Evolutionary conservation across 2,113 vertebrate genomes (phyloP), one percentile per base, ranked within the genome.

Genomic region (Propithecus coquereli): DNA sequence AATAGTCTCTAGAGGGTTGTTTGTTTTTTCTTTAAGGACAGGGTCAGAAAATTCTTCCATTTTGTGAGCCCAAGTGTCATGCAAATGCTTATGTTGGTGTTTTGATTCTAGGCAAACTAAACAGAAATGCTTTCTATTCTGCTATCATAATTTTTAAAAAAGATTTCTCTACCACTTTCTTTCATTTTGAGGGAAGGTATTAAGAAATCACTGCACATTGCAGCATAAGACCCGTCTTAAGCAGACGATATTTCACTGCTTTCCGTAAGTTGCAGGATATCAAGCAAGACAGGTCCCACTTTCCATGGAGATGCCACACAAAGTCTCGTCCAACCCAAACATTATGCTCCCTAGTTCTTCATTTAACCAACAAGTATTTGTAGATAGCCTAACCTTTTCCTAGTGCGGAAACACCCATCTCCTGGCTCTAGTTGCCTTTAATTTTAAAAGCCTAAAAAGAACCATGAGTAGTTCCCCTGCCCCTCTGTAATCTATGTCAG

Each of bases 81-180:
- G 45, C 16, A 82, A 92, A 92, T 93, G 85, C 34, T 89, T 77
- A 70, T 18, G 30, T 68, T 90, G 37, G 52, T 91, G 22, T 88
- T 96, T 59, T 10, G 34, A 30, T 90, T 95, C 89, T 92, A 87
- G 77, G 37, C 65, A 77, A 79, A 94, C 79, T 87, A 83, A 91
- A 93, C 27, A 63, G 61, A 82, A 95, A 74, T 91, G 40, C 37
- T 80, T 77, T 91, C 32, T 82, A 27, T 63, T 88, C 61, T 77
- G 4, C 79, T 73, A 40, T 47, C 90, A 40, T 52, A 40, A 90
- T 87, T 93, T 79, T 87, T 88, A 65, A 77, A 45, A 87, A 85
- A 80, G 52, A 32, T 94, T 95, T 95, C 40, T 77, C 65, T 52
- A 27, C 27, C 6, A 13, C 34, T 16, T 52, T 87, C 59, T 87